Conservation (phyloP, 2,797 vertebrate genomes). For the Macroramphosus scolopax region DNA sequence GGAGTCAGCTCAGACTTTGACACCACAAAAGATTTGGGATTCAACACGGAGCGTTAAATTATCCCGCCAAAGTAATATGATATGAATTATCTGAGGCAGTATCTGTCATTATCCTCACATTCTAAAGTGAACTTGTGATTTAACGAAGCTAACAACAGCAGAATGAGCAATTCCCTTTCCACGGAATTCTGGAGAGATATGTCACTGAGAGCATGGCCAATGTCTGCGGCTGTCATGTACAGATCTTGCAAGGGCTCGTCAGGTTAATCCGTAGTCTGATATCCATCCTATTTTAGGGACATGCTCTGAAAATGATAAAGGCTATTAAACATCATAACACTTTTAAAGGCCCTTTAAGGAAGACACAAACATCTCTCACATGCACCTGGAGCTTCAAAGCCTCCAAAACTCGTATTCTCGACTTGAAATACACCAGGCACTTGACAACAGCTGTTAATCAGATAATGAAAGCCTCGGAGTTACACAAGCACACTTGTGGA, state of each 20-base stretch:
- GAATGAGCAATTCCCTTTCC: conserved; percentile 16
- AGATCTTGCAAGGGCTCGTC: too few species aligned
- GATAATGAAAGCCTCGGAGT: conserved; percentile 70
- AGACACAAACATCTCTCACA: conserved; percentile 53
- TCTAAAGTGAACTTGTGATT: conserved; percentile 1
- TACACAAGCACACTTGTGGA: conserved; percentile 68
- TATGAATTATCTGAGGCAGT: conserved; percentile 11
- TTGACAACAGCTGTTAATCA: conserved; percentile 79
- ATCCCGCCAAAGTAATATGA: conserved; percentile 1
- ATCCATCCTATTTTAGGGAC: conserved; percentile 14
- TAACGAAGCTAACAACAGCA: not conserved
- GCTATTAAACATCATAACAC: conserved; percentile 37
- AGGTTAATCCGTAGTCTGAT: conserved; percentile 9
- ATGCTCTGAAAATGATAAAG: conserved; percentile 24
- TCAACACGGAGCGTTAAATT: not conserved
- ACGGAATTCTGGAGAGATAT: conserved; percentile 15
- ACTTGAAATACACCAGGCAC: conserved; percentile 72
- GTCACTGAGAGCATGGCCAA: conserved; percentile 14
- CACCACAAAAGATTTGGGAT: not conserved
- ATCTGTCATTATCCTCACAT: conserved; percentile 23
- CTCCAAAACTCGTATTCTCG: conserved; percentile 55
- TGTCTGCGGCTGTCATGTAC: conserved; percentile 7
- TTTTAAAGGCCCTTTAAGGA: conserved; percentile 56
- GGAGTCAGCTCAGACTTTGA: not conserved
- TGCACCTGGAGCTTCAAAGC: conserved; percentile 74